phyloP scores from a whole-genome alignment of 2,797 vertebrate genomes.

The Malurus splendens region DNA sequence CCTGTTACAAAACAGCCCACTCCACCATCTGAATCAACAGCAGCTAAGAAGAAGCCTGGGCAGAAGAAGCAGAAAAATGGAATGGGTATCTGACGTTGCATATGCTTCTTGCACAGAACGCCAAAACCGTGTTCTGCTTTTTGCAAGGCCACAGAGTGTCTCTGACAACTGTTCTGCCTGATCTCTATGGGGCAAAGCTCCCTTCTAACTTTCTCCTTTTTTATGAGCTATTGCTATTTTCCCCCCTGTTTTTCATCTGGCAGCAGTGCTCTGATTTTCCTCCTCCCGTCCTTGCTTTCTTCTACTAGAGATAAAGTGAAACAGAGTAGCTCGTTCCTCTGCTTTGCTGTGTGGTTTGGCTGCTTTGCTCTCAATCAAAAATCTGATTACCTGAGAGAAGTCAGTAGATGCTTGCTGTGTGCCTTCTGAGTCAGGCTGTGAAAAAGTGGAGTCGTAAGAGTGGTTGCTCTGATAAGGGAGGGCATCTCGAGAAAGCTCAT shows the following conservation, averaged over 20 bases:
- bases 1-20: conserved; percentile 83
- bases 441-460: not conserved
- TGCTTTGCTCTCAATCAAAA: not conserved
- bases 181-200: not conserved
- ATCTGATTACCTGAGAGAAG: not conserved
- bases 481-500: not conserved
- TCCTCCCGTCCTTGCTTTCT: not conserved
- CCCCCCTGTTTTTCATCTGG: not conserved
- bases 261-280: conserved; percentile 39
- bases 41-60: conserved; percentile 82
- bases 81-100: conserved; percentile 67
- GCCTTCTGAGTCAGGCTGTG: not conserved
- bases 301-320: not conserved
- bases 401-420: not conserved
- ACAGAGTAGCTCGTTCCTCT: not conserved
- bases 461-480: not conserved
- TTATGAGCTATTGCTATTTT: not conserved
- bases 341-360: not conserved
- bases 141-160: conserved; percentile 49
- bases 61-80: conserved; percentile 91
- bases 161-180: conserved; percentile 33
- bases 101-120: conserved; percentile 64
- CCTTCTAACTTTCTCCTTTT: conserved; percentile 32
- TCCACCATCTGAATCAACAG: conserved; percentile 72
- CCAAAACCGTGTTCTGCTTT: conserved; percentile 44